Evolutionary conservation across 2,797 vertebrate species (phyloP), one percentile per base, ranked within the genome.

Genomic region (Myotis vivesi): DNA sequence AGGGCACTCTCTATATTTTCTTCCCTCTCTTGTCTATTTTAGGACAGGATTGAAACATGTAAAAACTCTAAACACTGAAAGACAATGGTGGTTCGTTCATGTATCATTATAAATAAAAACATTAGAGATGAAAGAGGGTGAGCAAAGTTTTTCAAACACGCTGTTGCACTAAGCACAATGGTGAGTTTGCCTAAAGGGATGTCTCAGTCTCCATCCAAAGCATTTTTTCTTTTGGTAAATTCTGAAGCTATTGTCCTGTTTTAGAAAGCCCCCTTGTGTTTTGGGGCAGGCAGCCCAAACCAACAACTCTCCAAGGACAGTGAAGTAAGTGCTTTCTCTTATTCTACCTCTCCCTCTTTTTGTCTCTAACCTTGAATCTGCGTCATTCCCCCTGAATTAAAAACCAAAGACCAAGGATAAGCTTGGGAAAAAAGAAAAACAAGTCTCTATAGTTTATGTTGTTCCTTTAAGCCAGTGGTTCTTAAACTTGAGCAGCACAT

Each of bases 271-370:
- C 16, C 51, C 46, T 25, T 49, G n/a, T 5, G 55, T 15, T 80
- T 55, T n/a, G 8, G 16, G 77, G 23, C 23, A 75, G 57, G 51
- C 6, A 77, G 44, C 30, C 51, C 25, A 92, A 79, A 69, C 28
- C 25, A 53, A 5, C 17, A 66, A 3, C 5, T 49, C 8, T 22
- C 16, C 5, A 0, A 1, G 6, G n/a, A 5, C 20, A 41, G 2
- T 55, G 72, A 86, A 68, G 1, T 36, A 83, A 76, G 5, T 36
- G 8, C 11, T 84, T 76, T 64, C 28, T 80, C 51, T 72, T 87
- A 25, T 72, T 72, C 12, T 66, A 12, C 57, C 44, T 77, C 73
- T 51, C 38, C 22, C 6, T 44, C 36, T 6, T 53, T 84, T 64
- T 38, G 44, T 66, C 22, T 87, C 28, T 71, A 23, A 49, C 36